phyloP scores from a whole-genome alignment of 2,113 vertebrate genomes.

The Muntiacus reevesi region DNA sequence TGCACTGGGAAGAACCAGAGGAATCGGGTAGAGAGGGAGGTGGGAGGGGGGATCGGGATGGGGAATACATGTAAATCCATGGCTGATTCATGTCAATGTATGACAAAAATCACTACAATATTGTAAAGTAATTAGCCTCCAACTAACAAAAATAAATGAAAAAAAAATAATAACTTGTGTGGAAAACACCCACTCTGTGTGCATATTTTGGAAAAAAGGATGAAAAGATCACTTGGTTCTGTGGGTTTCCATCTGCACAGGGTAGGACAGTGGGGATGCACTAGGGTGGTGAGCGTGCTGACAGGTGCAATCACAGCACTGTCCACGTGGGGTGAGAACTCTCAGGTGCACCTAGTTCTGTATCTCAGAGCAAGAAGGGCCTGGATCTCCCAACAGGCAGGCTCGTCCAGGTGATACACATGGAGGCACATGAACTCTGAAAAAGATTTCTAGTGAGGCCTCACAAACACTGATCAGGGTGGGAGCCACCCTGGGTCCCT shows the following conservation, averaged over 20 bases:
- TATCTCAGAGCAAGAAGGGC: neutral
- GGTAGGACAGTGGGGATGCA: rapidly evolving
- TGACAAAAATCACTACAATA: too few relatives aligned
- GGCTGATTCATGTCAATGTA: too few relatives aligned
- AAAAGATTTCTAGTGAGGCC: neutral
- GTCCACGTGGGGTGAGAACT: neutral
- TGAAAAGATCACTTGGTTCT: neutral
- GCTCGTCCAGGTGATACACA: rapidly evolving
- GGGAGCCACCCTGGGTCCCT: neutral
- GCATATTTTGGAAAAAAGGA: neutral
- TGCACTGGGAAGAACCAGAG: too few relatives aligned
- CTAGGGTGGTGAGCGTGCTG: rapidly evolving
- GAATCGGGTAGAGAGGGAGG: too few relatives aligned
- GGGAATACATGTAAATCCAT: too few relatives aligned
- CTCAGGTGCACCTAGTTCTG: rapidly evolving
- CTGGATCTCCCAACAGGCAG: neutral
- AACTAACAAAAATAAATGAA: too few relatives aligned
- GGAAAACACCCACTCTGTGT: neutral
- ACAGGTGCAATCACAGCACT: neutral
- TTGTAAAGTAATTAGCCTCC: too few relatives aligned
- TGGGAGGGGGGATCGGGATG: too few relatives aligned
- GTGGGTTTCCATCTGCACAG: rapidly evolving
- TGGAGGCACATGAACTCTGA: too few relatives aligned
- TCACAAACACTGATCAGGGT: rapidly evolving
- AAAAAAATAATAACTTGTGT: neutral